Base-by-base conservation (phyloP, 2,113 vertebrate species). In the Lampris megalopsis region DNA sequence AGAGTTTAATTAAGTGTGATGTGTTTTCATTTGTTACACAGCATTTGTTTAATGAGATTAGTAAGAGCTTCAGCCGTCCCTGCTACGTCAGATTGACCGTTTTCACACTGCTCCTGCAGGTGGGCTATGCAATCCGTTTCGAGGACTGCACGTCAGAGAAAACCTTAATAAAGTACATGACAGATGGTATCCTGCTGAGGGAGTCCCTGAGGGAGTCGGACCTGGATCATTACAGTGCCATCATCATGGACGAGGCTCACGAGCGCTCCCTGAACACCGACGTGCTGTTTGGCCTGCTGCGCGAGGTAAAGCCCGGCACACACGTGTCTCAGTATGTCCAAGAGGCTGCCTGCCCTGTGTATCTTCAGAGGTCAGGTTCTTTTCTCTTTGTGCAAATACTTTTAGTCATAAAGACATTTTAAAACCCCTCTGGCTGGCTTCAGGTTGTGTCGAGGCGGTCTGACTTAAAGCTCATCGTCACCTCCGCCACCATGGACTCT, bases 111-210 rank as follows among this genome's bases (percentile, higher is more conserved):
- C 43, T 56, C 9, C 36, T 45, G 6, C 80, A 99, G 97, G 97
- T 98, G 52, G 98, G 98, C 58, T 99, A 99, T 0, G 98, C 98
- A 37, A 99, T 99, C 77, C 97, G 98, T 49, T 99, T 99, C 74
- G 98, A 99, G 92, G 98, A 99, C 89, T 99, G 97, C 86, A 99
- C 98, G 0, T 99, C 97, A 0, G 97, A 99, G 91, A 97, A 95
- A 77, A 99, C 98, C 0, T 87, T 99, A 79, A 98, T 99, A 71
- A 99, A 99, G 71, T 99, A 99, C 93, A 99, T 99, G 98, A 99
- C 98, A 0, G 98, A 99, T 0, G 98, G 98, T 13, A 99, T 99
- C 89, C 92, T 99, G 63, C 95, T 99, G n/a, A 95, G 98, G 0
- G 98, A 99, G 92, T 99, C 97, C 0, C 93, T 99, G 83, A 94